Evolutionary conservation across 2,113 vertebrate species (phyloP), one percentile per base, ranked within the genome.

Genomic region (Rallus limicola): DNA sequence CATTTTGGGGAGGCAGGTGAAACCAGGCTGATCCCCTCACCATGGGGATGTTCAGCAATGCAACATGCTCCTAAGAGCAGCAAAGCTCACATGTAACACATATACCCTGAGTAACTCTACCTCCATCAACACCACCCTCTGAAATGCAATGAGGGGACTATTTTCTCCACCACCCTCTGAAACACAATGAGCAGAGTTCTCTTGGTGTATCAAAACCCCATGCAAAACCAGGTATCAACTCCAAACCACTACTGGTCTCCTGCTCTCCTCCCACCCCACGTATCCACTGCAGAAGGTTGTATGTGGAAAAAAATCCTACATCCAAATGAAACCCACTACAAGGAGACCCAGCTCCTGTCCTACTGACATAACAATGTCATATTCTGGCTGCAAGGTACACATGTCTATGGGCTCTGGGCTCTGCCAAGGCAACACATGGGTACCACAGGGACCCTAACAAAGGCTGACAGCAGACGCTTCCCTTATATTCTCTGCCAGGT

Each of bases 381-480:
- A 10, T 28, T 77, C 65, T 82, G 88, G 55, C 87, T 85, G 53
- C 62, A 70, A 70, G 65, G 21, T 72, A 86, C 4, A 1, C 65
- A 59, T 72, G 80, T 68, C 82, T 11, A 13, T 2, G 5, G 63
- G n/a, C 72, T 91, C 64, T 3, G 1, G 70, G 20, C 31, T 82
- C 56, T 88, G 96, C 94, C 97, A 96, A 91, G 60, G 82, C 81
- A 74, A 83, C 94, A 76, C 94, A 87, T 3, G 59, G 95, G 56
- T 93, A 86, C 87, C 82, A 48, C 20, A 2, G 79, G 46, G 75
- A 90, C 91, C 86, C 75, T 88, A 75, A 87, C 81, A 80, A 53
- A 75, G 67, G 29, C 82, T 86, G 78, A 93, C 91, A 88, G 87
- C 68, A 90, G 78, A 86, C 2, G 0, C 38, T 90, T 52, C 13